These are phyloP conservation scores for Antennarius maculatus DNA, from an alignment of 2,797 vertebrate genomes.

Conservation along the genomic window DNA sequence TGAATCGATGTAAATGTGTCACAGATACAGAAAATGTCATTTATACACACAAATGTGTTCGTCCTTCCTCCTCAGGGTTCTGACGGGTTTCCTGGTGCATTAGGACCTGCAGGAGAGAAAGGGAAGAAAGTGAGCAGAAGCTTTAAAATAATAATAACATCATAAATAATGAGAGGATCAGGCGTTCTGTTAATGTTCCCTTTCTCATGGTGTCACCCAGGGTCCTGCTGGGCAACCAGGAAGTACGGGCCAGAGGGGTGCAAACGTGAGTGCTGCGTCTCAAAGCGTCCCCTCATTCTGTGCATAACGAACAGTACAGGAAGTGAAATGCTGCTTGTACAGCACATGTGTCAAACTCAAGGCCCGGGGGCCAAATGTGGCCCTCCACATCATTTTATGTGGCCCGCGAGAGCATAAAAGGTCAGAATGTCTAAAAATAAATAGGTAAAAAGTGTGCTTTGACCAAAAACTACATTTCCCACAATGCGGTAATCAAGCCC, in stretches of 20 bases:
- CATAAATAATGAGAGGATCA: not conserved
- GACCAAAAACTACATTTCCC: too few relatives aligned
- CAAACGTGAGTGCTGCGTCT: conserved; percentile 84
- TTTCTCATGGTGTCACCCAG: conserved; percentile 69
- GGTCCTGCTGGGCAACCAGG: conserved; percentile 92
- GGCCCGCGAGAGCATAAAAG: too few relatives aligned
- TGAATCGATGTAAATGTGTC: not conserved
- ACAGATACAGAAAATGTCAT: not conserved
- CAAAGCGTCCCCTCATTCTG: not conserved
- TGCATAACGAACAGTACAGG: not conserved
- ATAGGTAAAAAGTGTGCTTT: too few relatives aligned
- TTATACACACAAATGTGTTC: not conserved
- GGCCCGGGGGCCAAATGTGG: too few relatives aligned
- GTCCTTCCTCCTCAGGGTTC: conserved; percentile 82
- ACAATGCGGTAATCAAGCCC: too few relatives aligned
- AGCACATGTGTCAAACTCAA: not conserved
- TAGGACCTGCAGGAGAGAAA: conserved; percentile 89
- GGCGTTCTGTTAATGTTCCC: not conserved
- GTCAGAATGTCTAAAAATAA: too few relatives aligned
- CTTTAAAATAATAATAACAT: not conserved
- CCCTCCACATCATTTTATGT: too few relatives aligned
- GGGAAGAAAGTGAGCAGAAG: conserved; percentile 86
- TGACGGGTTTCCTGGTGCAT: conserved; percentile 90
- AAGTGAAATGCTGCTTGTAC: not conserved
- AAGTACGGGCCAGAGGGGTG: conserved; percentile 90